Evolutionary conservation across 2,113 vertebrate species (phyloP), one percentile per base, ranked within the genome.

Genomic region (Beaufortia kweichowensis): DNA sequence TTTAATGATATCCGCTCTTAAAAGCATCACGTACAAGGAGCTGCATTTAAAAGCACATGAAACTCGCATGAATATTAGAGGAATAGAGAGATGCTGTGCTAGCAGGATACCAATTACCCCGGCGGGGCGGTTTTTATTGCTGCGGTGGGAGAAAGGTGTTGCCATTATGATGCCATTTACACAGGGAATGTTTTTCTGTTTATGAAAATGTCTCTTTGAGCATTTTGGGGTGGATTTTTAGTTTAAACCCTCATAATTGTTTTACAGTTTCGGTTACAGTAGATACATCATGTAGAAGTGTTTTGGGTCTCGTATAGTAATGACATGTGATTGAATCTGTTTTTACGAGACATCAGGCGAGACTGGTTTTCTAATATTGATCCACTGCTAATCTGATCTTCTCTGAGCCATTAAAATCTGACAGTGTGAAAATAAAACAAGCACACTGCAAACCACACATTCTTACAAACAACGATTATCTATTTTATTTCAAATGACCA

Each of bases 371-470:
- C 80, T 71, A 43, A 65, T 75, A 31, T 62, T 10, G 39, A 71
- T 78, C 53, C 56, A 57, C 21, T 24, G 79, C 71, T 88, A 84
- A 88, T 90, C 79, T 82, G 69, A 76, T 39, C 48, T 43, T 24
- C 19, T 62, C 10, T 39, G 69, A 75, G 75, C 31, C 66, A 43
- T 81, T 70, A 76, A 59, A 85, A 85, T n/a, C 81, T 66, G 24
- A 33, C 65, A 57, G 15, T n/a, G n/a, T n/a, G n/a, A n/a, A n/a
- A n/a, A n/a, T n/a, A n/a, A n/a, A n/a, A 60, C 68, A 48, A 35
- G 63, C 62, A 75, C 55, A 61, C 78, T 63, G 67, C 29, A 79
- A 28, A 17, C n/a, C n/a, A n/a, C 41, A n/a, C n/a, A n/a, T n/a
- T n/a, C n/a, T n/a, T n/a, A n/a, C n/a, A n/a, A n/a, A n/a, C n/a